Percentiles rank a stretch among this genome's conserved stretches.
These are phyloP conservation scores for Fregata magnificens DNA, from an alignment of 2,113 vertebrate genomes.

Conservation along the genomic window DNA sequence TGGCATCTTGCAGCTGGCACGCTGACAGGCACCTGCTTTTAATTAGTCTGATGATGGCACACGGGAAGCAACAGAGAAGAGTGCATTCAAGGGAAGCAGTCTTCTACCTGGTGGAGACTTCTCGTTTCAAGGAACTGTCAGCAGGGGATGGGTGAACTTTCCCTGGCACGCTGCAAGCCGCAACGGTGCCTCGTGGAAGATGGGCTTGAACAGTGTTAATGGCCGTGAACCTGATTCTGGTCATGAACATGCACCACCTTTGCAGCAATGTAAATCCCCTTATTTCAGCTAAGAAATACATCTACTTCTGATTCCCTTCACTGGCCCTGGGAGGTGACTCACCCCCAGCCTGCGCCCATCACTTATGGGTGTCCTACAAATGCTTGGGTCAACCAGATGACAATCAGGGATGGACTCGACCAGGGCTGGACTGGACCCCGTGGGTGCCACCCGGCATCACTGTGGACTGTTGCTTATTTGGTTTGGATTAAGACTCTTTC, in stretches of 20 bases:
- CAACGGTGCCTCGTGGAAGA: too few relatives aligned
- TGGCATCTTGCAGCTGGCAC: background rate
- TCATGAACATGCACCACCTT: background rate
- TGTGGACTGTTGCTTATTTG: fast-evolving
- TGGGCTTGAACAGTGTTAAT: background rate
- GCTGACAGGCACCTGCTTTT: background rate
- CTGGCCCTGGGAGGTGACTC: background rate
- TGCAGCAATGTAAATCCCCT: background rate
- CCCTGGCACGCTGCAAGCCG: background rate
- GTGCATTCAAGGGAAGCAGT: background rate
- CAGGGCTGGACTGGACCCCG: fast-evolving
- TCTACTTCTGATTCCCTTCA: fast-evolving
- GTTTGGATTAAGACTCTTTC: background rate
- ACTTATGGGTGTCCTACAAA: fast-evolving
- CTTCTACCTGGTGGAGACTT: background rate
- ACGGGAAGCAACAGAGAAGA: background rate
- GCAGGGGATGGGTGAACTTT: background rate
- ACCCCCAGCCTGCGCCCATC: background rate
- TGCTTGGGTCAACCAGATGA: background rate
- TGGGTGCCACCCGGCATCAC: background rate
- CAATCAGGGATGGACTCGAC: fast-evolving
- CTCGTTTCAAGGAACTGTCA: background rate
- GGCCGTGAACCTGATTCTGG: background rate
- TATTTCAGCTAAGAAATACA: background rate
- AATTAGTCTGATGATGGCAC: background rate